phyloP scores from a whole-genome alignment of 1,140 invertebrate genomes.

The Drosophila insularis region DNA sequence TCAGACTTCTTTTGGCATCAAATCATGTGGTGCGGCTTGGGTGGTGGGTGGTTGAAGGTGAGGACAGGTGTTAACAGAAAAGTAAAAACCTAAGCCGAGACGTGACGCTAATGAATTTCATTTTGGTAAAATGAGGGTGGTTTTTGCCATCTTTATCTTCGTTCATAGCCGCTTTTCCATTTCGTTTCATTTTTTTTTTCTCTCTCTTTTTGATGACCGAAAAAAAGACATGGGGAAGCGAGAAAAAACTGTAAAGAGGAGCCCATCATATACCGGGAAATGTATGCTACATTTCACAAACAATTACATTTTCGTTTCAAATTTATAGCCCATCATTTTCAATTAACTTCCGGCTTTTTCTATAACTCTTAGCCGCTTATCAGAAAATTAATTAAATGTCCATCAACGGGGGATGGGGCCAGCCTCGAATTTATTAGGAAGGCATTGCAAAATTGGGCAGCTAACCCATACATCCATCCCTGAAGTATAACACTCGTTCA shows the following conservation, averaged over 20 bases:
- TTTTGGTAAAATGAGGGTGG: slow-evolving; percentile 17
- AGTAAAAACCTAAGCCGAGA: slow-evolving; percentile 11
- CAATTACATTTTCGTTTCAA: slow-evolving; percentile 62
- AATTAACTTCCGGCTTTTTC: slow-evolving; percentile 57
- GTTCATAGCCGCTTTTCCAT: neutral
- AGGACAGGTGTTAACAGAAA: slow-evolving; percentile 43
- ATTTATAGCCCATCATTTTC: slow-evolving; percentile 64
- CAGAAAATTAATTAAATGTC: slow-evolving; percentile 60
- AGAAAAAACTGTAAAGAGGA: neutral
- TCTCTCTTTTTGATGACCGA: neutral
- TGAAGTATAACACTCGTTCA: neutral
- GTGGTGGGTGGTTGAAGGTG: neutral
- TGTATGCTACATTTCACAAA: slow-evolving; percentile 45
- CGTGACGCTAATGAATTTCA: slow-evolving; percentile 60
- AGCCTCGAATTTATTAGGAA: slow-evolving; percentile 10
- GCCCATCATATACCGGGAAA: neutral
- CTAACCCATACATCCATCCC: slow-evolving; percentile 6
- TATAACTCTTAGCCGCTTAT: slow-evolving; percentile 44
- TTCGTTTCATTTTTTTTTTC: neutral
- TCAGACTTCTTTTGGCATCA: neutral
- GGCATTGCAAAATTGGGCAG: slow-evolving; percentile 35
- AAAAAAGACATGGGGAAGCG: neutral
- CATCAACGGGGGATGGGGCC: slow-evolving; percentile 17
- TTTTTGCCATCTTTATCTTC: slow-evolving; percentile 3
- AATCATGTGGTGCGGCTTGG: slow-evolving; percentile 12